Evolutionary conservation across 2,888 invertebrate genomes (phyloP), one percentile per base, ranked within the genome.

Genomic region (Dorcus hopei): DNA sequence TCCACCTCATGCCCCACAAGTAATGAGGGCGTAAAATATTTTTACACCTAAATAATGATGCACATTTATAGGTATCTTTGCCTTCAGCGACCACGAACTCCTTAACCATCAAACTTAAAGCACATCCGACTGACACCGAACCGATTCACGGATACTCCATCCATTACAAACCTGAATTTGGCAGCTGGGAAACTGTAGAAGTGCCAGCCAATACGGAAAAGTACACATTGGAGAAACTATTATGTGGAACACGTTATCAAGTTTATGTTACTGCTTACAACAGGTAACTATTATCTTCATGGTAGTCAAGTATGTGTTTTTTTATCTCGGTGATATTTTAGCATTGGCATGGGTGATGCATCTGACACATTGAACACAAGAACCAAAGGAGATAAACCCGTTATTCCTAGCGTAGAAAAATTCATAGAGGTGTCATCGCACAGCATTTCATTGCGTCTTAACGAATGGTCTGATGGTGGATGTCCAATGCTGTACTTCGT

Each of bases 401-500:
- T 94, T 43, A 88, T 93, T 56, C 96, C 97, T 0, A 90, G 92
- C 76, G 95, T 95, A 57, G 88, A 90, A 3, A 88, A 93, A 76
- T 93, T 97, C 77, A 90, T 97, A 75, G 92, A 93, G 75, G 92
- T 94, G 1, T 94, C 94, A 26, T 91, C 93, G n/a, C 94, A 93
- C 64, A 95, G 93, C 67, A 93, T 96, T 52, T 93, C 93, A 2
- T 83, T 97, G 64, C 95, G 95, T 74, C 85, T 97, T 68, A 91
- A 88, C 72, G 90, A 95, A 62, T 97, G 97, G 97, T 89, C 90
- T 59, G 94, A 94, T 77, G 95, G 95, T 55, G 95, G 96, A 60
- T 97, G 97, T 76, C 93, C 95, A 14, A 95, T 97, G 91, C 85
- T 91, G 64, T 93, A 95, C 77, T 97, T 95, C 77, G 95, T 96